These are phyloP conservation scores for human (Homo sapiens) DNA, from an alignment of 2,113 vertebrate species.

Conservation along the genomic window DNA sequence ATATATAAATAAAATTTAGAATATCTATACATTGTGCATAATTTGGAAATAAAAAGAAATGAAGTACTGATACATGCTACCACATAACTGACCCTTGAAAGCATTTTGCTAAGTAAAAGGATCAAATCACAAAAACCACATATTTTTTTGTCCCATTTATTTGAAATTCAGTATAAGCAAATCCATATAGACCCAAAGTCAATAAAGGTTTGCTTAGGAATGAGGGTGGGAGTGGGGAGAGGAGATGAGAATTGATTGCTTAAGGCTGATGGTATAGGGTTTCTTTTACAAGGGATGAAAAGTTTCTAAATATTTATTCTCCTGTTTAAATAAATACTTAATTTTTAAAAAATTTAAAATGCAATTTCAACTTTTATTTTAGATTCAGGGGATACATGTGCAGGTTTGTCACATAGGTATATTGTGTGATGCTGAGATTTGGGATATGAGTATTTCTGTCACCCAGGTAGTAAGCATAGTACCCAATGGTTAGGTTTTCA, in stretches of 20 bases:
- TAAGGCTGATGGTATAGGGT: background rate
- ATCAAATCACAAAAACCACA: background rate
- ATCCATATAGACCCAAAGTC: background rate
- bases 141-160: background rate
- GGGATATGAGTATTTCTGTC: too few relatives aligned
- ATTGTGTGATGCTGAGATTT: too few relatives aligned
- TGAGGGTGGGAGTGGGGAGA: rapidly evolving
- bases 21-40: background rate
- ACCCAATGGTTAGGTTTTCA: too few relatives aligned
- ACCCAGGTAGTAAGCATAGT: too few relatives aligned
- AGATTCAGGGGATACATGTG: too few relatives aligned
- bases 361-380: too few relatives aligned
- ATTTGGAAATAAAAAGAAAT: background rate
- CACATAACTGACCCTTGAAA: background rate
- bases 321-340: too few relatives aligned
- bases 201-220: background rate
- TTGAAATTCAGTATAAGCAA: constrained; percentile 15
- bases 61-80: background rate
- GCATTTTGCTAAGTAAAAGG: background rate
- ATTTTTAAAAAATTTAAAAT: too few relatives aligned
- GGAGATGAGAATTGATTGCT: background rate
- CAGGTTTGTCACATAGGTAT: too few relatives aligned
- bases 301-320: too few relatives aligned
- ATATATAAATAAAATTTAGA: background rate
- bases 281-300: background rate